phyloP scores from a whole-genome alignment of 2,888 invertebrate genomes.

The Ochlodes sylvanus region DNA sequence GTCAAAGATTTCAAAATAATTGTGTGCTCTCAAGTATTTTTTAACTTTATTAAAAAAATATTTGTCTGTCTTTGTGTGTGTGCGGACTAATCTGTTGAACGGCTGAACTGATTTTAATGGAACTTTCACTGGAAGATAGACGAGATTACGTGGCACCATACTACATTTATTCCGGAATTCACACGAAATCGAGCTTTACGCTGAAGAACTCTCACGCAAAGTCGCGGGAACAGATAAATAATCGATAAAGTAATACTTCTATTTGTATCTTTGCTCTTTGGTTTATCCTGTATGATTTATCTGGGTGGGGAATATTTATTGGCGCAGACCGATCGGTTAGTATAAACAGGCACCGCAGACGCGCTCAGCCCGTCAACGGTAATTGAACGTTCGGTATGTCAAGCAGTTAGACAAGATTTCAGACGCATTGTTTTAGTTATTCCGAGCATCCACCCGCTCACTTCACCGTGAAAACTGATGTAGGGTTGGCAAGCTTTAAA shows the following conservation, averaged over 20 bases:
- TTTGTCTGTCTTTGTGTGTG: too few relatives aligned
- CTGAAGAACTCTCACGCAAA: too few relatives aligned
- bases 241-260: not conserved
- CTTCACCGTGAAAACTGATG: slow-evolving; percentile 58
- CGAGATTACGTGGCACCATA: too few relatives aligned
- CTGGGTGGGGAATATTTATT: slow-evolving; percentile 43
- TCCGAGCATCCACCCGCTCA: slow-evolving; percentile 65
- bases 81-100: too few relatives aligned
- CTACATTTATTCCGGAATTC: too few relatives aligned
- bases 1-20: too few relatives aligned
- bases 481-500: slow-evolving; percentile 51
- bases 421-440: slow-evolving; percentile 81
- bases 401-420: slow-evolving; percentile 80
- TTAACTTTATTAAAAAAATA: too few relatives aligned
- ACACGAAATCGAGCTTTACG: too few relatives aligned
- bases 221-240: too few relatives aligned
- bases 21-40: too few relatives aligned
- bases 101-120: too few relatives aligned
- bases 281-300: slow-evolving; percentile 41
- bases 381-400: slow-evolving; percentile 76
- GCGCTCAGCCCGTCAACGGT: slow-evolving; percentile 47
- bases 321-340: slow-evolving; percentile 41
- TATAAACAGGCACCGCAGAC: slow-evolving; percentile 47
- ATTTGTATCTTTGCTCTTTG: slow-evolving; percentile 7
- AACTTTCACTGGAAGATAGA: too few relatives aligned